phyloP scores from a whole-genome alignment of 1,140 invertebrate species.

The Eubasilissa regina region DNA sequence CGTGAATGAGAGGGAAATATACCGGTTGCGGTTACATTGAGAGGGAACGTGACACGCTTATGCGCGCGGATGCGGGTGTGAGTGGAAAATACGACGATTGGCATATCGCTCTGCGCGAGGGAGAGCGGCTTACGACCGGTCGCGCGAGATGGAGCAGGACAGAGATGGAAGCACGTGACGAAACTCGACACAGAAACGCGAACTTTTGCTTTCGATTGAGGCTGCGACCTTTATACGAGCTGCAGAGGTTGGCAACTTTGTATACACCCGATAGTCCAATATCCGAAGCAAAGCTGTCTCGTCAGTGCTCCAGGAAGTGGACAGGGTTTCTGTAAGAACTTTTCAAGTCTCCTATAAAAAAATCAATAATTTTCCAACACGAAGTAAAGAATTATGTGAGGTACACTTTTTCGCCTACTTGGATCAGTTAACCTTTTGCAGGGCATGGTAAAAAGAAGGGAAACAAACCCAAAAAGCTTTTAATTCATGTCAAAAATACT shows the following conservation, averaged over 20 bases:
- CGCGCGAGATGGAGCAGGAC: constrained; percentile 34
- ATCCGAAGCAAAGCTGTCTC: neutral
- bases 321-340: no score
- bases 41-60: constrained; percentile 1
- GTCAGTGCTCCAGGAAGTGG: neutral
- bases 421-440: no score
- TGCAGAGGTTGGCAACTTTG: neutral
- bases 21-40: constrained; percentile 2
- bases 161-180: constrained; percentile 41
- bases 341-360: no score
- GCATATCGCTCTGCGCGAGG: constrained; percentile 30
- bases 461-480: no score
- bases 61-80: neutral
- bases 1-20: neutral
- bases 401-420: no score
- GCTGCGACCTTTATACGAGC: constrained; percentile 54
- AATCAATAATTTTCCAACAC: no score
- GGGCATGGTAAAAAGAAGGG: no score
- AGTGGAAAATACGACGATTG: neutral
- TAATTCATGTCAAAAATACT: no score
- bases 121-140: constrained; percentile 17
- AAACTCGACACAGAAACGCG: constrained; percentile 53
- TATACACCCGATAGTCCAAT: no score
- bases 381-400: no score
- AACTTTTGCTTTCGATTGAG: constrained; percentile 59